Evolutionary conservation across 2,113 vertebrate species (phyloP), one percentile per base, ranked within the genome.

Genomic region (Neolamprologus variostigma): DNA sequence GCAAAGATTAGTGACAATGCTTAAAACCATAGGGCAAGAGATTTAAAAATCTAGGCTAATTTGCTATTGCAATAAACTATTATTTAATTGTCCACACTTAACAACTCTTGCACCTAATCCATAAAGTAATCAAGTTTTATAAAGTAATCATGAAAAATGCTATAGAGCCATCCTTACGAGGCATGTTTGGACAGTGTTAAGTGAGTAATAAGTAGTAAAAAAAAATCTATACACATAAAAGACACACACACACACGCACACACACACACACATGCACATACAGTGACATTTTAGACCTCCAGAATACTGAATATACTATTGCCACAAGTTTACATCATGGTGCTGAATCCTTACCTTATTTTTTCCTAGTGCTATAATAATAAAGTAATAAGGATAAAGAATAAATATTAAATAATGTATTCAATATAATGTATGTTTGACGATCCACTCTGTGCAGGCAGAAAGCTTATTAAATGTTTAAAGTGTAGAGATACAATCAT

Each of bases 161-260:
- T 53, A 6, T 53, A 53, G 0, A 53, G 0, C 1, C 0, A 53
- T 53, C 51, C 51, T 53, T 53, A 1, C 19, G 19, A 10, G 53
- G 53, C 11, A 55, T 23, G 11, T 55, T 2, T 55, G 53, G 53
- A 55, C 1, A 55, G 53, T 55, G 53, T 55, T 55, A 23, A 23
- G 11, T 54, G 53, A 54, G n/a, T 12, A 54, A 3, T 54, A 54
- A 23, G 7, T 12, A 33, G 7, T 3, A 8, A 1, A 13, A 23
- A 54, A 54, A 54, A 54, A 55, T 23, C 53, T 23, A 1, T 55
- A 55, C 10, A 23, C n/a, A 54, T 23, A 54, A 23, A 12, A 23
- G 2, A 21, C 51, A 54, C 51, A 50, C 8, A 16, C 1, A 6
- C 5, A 4, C 6, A 12, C 10, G 3, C 37, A 40, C 42, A 4